Conservation (phyloP, 2,888 invertebrate species). For the Microplitis deprimator region DNA sequence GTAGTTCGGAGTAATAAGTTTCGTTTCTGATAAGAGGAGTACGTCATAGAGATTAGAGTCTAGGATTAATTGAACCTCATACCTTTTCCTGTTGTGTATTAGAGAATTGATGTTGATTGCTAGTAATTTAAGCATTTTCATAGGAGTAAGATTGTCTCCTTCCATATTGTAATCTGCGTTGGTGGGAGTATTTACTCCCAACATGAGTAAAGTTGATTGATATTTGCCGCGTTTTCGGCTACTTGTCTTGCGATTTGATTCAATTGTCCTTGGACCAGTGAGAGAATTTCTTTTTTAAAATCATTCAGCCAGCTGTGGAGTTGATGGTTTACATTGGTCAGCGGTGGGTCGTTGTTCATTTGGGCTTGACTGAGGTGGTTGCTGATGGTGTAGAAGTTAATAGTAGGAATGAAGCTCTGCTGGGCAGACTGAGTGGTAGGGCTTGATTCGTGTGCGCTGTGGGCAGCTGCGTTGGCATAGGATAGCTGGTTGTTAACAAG, state of each 20-base stretch:
- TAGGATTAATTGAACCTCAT: background rate
- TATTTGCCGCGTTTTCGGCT: background rate
- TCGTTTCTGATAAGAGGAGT: background rate
- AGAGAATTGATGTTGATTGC: background rate
- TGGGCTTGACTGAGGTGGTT: no score
- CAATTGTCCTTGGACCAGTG: no score
- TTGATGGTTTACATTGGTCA: no score
- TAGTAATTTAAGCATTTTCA: background rate
- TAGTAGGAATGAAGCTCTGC: background rate
- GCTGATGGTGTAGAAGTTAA: no score
- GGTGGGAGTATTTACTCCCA: no score
- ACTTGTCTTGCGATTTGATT: background rate
- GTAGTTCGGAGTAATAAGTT: slow-evolving; percentile 22
- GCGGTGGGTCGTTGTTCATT: no score
- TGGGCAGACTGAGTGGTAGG: no score
- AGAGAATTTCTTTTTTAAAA: background rate
- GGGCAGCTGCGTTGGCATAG: background rate
- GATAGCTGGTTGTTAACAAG: background rate
- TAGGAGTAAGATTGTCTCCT: no score
- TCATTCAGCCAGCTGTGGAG: background rate
- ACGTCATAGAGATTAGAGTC: background rate
- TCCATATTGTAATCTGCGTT: no score
- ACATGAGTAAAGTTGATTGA: background rate
- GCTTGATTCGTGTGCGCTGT: background rate
- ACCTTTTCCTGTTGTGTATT: background rate